Conservation (phyloP, 2,888 invertebrate species). For the Pristionchus maxplancki region DNA sequence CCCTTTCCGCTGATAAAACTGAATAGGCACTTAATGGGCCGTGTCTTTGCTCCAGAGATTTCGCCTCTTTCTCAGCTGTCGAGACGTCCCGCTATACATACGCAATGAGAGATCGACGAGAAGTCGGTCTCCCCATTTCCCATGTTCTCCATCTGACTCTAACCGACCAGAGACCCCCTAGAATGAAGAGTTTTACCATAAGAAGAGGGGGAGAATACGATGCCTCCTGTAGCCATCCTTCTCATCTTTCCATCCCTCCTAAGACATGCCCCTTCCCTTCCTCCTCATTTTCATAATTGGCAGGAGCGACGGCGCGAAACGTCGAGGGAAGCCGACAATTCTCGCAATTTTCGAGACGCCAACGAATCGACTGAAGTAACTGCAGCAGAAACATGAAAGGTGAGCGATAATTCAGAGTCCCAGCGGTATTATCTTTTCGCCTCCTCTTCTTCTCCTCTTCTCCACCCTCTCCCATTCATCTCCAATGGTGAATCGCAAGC, state of each 20-base stretch:
- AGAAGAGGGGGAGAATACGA: neutral
- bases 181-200: too few relatives aligned
- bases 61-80: neutral
- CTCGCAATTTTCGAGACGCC: neutral
- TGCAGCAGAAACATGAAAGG: neutral
- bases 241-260: neutral
- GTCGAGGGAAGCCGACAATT: conserved; percentile 1
- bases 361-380: neutral
- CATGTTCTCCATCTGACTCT: too few relatives aligned
- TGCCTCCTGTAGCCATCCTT: neutral
- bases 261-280: conserved; percentile 3
- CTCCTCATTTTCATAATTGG: conserved; percentile 43
- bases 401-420: neutral
- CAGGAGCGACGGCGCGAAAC: neutral
- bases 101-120: neutral
- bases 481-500: conserved; percentile 15
- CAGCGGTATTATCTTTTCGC: neutral
- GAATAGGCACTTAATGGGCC: conserved; percentile 31
- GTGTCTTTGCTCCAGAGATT: neutral
- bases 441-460: conserved; percentile 11
- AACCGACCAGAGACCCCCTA: too few relatives aligned
- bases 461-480: conserved; percentile 3
- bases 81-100: conserved; percentile 11
- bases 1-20: neutral
- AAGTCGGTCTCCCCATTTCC: neutral